Evolutionary conservation across 2,888 invertebrate genomes (phyloP), one percentile per base, ranked within the genome.

Genomic region (Neocrepidodera transversa): DNA sequence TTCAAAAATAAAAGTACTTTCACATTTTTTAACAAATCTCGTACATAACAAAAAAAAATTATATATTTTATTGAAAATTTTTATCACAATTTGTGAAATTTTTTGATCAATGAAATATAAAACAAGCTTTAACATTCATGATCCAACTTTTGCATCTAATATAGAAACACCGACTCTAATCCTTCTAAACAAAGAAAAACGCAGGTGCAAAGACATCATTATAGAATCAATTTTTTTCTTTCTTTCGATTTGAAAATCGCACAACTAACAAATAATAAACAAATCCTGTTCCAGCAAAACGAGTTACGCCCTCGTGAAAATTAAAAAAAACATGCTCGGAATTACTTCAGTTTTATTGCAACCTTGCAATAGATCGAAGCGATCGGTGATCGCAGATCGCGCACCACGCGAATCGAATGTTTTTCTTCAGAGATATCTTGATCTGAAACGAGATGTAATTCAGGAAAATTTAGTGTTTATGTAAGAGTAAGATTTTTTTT

Each of bases 221-320:
- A 60, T 43, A n/a, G 45, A 45, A 28, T 38, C 17, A 8, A 17
- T 58, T 42, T 13, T 53, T 26, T 58, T 11, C 35, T 53, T 55
- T 43, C 28, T 40, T 45, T 16, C 14, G 14, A 45, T 26, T 26
- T 23, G 26, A 45, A 26, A 42, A 16, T 14, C 18, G 20, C 20
- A 42, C 23, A 42, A 23, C 42, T 11, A 20, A 42, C 59, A 67
- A 67, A 65, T 53, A 52, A 40, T 55, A 40, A 62, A 55, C 64
- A 66, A 68, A 70, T 71, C 71, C 70, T 70, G 71, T 69, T 70
- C 66, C 58, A 42, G 62, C 62, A 59, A 67, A 72, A 72, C 71
- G 67, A 56, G 71, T 73, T 71, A 64, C 73, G 71, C 73, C 73
- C 66, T 66, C 73, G 68, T 68, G 66, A 54, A 66, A 60, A 55